Evolutionary conservation across 2,888 invertebrate genomes (phyloP), one percentile per base, ranked within the genome.

Genomic region (Chrysotoxum bicinctum): DNA sequence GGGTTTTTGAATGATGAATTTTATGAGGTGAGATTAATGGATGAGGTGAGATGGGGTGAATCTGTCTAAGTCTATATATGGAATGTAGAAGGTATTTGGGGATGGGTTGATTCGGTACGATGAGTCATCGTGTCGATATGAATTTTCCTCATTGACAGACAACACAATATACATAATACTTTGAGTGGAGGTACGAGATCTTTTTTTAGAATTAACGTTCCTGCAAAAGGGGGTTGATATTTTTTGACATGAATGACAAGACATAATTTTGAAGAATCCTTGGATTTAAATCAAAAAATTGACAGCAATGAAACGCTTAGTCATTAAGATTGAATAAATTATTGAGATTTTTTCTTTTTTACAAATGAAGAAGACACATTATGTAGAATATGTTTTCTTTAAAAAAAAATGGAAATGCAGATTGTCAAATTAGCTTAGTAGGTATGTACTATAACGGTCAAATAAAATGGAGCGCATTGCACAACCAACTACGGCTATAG

Each of bases 21-120:
- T 79, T 84, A 79, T 68, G 84, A 79, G 79, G 68, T 79, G 84
- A 84, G 79, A 84, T 84, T 84, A 84, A 84, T 84, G 83, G 78
- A 43, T 45, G 56, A 72, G 32, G 30, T 64, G 45, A 40, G 16
- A 16, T 43, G 58, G 58, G 37, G 14, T 58, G 35, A 56, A 56
- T 32, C 12, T 35, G 56, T 35, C n/a, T n/a, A 30, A 32, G 62
- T 26, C 52, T 9, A 9, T 35, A 2, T 35, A 32, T 9, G 8
- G 30, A n/a, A 30, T 8, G 1, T 2, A 32, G 37, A 23, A 30
- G 14, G 23, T 3, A 8, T 1, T 26, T 12, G 35, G 4, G 23
- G 54, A 23, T 40, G 73, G 66, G 43, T 26, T 64, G 26, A 48
- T 12, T 54, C n/a, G 10, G 56, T 64, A 35, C 52, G 64, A 79